Evolutionary conservation across 2,888 invertebrate species (phyloP).

Genomic region (Tholera decimalis): DNA sequence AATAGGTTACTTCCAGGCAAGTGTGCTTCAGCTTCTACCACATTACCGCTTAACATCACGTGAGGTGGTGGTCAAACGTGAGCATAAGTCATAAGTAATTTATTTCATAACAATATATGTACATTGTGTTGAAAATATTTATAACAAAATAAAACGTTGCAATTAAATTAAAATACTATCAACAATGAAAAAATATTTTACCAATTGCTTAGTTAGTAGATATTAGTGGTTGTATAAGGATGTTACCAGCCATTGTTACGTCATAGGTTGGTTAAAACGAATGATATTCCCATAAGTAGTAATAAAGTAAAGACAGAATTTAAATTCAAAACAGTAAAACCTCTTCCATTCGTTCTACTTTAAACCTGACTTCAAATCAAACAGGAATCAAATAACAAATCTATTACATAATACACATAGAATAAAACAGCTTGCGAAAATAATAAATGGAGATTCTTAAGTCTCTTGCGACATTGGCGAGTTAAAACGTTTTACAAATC

Average conservation of each 20-base stretch:
- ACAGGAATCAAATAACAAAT: slow-evolving; percentile 43
- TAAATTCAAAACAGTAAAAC: not conserved
- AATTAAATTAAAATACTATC: too few relatives aligned
- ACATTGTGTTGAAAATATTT: too few relatives aligned
- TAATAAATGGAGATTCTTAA: slow-evolving; percentile 72
- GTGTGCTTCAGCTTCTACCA: too few relatives aligned
- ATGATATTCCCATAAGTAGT: not conserved
- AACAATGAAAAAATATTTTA: too few relatives aligned
- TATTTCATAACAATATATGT: too few relatives aligned
- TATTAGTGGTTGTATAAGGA: not conserved
- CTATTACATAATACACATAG: slow-evolving; percentile 48
- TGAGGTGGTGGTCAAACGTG: too few relatives aligned
- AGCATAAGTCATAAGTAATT: too few relatives aligned
- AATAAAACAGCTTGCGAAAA: slow-evolving; percentile 65
- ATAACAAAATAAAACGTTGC: too few relatives aligned
- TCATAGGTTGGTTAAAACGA: not conserved
- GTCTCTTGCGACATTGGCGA: slow-evolving; percentile 69
- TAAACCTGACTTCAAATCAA: slow-evolving; percentile 6
- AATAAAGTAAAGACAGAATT: not conserved
- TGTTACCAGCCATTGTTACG: too few relatives aligned
- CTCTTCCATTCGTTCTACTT: not conserved
- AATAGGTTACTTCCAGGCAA: too few relatives aligned
- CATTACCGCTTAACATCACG: too few relatives aligned
- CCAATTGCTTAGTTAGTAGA: not conserved
- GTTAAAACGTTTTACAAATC: slow-evolving; percentile 76